These are phyloP conservation scores for Podarcis lilfordi DNA, from an alignment of 2,797 vertebrate species.

Conservation along the genomic window DNA sequence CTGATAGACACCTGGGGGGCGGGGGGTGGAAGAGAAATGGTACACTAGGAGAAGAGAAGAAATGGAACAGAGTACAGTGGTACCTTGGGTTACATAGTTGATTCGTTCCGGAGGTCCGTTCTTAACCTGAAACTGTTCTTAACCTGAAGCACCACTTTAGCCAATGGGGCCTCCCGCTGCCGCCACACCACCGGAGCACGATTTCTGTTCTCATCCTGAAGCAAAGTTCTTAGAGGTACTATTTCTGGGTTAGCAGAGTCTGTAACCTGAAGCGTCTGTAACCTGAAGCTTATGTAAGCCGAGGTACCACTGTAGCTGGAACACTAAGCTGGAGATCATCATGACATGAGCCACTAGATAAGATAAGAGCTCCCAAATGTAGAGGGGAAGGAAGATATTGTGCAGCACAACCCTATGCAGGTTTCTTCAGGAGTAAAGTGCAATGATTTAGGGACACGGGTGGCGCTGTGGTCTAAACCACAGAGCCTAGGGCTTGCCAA, in stretches of 20 bases:
- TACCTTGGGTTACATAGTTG: accelerated
- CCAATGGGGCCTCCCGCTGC: no score
- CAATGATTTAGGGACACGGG: neutral
- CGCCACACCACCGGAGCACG: accelerated
- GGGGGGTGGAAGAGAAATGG: neutral
- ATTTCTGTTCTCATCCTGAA: no score
- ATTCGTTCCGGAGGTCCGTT: no score
- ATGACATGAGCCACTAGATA: neutral
- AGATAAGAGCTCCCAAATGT: neutral
- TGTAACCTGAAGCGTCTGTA: no score
- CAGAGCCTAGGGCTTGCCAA: no score
- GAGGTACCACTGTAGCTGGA: neutral
- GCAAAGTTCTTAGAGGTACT: no score
- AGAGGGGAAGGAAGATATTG: neutral
- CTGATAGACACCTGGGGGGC: no score
- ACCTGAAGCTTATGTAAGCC: no score
- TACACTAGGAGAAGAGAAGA: neutral
- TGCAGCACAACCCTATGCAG: neutral
- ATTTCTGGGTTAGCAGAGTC: no score
- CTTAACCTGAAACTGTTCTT: no score
- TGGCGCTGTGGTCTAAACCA: no score
- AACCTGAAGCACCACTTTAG: no score
- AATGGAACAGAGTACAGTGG: neutral
- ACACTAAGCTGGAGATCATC: neutral
- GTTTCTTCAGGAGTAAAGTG: neutral